A percentile compares a stretch with the other conserved stretches of the same genome.
Conservation (phyloP, 2,888 invertebrate genomes). For the Microdon myrmicae region DNA sequence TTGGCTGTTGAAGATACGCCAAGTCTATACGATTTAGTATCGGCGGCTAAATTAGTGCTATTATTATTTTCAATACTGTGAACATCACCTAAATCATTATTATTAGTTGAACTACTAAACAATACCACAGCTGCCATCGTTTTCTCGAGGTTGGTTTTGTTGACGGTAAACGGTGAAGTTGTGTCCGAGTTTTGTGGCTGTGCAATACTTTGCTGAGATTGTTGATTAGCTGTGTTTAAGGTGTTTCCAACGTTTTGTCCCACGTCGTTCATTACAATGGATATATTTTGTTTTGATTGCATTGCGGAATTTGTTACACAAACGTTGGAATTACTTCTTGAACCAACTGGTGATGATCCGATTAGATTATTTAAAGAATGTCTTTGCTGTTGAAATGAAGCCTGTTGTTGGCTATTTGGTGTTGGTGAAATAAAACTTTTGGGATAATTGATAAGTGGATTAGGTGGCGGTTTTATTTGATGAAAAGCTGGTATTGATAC, state of each 20-base stretch:
- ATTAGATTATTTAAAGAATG: slow-evolving; percentile 66
- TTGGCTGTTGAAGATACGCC: slow-evolving; percentile 31
- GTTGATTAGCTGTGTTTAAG: too few species aligned
- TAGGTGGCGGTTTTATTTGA: slow-evolving; percentile 32
- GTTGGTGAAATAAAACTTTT: slow-evolving; percentile 53
- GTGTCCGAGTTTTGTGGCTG: slow-evolving; percentile 27
- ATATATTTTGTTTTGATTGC: slow-evolving; percentile 9
- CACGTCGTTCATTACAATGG: slow-evolving; percentile 12
- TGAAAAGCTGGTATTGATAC: slow-evolving; percentile 57
- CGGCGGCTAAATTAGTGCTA: slow-evolving; percentile 16
- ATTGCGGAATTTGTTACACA: slow-evolving; percentile 11
- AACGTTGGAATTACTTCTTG: slow-evolving; percentile 54
- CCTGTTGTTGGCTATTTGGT: slow-evolving; percentile 31
- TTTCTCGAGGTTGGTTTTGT: slow-evolving; percentile 61
- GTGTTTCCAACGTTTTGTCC: slow-evolving; percentile 33
- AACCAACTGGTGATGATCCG: slow-evolving; percentile 61
- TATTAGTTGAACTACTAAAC: slow-evolving; percentile 63
- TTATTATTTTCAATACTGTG: slow-evolving; percentile 28
- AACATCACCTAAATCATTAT: slow-evolving; percentile 15
- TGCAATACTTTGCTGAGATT: slow-evolving; percentile 21
- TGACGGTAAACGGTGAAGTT: slow-evolving; percentile 21
- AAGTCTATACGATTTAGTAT: slow-evolving; percentile 20
- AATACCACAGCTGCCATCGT: slow-evolving; percentile 63
- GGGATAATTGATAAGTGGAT: too few species aligned
- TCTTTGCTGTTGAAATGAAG: slow-evolving; percentile 55